Evolutionary conservation across 2,797 vertebrate genomes (phyloP), one percentile per base, ranked within the genome.

Genomic region (Sebastes iracundus): DNA sequence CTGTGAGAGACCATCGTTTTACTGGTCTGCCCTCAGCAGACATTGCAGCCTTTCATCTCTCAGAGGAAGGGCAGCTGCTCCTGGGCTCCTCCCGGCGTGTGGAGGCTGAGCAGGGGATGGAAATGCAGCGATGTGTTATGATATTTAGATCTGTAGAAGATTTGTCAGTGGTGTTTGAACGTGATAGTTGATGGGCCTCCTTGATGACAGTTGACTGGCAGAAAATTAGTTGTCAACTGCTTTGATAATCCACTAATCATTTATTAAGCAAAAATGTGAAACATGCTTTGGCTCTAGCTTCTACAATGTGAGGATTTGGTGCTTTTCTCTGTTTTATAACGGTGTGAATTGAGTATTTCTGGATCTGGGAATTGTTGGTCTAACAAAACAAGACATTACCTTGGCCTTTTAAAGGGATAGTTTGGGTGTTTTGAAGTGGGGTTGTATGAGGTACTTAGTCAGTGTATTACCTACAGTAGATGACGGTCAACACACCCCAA

Each of bases 21-120:
- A 82, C 82, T 83, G 88, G 32, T 71, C 83, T 72, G 79, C 81
- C 83, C 83, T 79, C 81, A 6, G 86, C 82, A 82, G 87, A 94
- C 92, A 93, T 92, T 88, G 85, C 55, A 30, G 79, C 73, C 87
- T 94, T 93, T 94, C 86, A 94, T 93, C 85, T 90, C 55, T 74
- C 80, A 13, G 73, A 78, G 84, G 77, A 88, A 79, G 71, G 80
- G 65, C 84, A 89, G 85, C 81, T 90, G 88, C 86, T 88, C 63
- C 58, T 49, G 59, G 67, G 14, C 72, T 86, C 58, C 32, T 69
- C 68, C 64, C 7, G 5, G 62, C 56, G 33, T 14, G 22, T 27
- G 7, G 46, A 55, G 25, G 27, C 59, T 12, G 60, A 42, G 42
- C 8, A 30, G 46, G 42, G 75, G 28, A 25, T 32, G 62, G 46